Base-by-base conservation (phyloP, 2,113 vertebrate genomes). In the Kryptolebias marmoratus region DNA sequence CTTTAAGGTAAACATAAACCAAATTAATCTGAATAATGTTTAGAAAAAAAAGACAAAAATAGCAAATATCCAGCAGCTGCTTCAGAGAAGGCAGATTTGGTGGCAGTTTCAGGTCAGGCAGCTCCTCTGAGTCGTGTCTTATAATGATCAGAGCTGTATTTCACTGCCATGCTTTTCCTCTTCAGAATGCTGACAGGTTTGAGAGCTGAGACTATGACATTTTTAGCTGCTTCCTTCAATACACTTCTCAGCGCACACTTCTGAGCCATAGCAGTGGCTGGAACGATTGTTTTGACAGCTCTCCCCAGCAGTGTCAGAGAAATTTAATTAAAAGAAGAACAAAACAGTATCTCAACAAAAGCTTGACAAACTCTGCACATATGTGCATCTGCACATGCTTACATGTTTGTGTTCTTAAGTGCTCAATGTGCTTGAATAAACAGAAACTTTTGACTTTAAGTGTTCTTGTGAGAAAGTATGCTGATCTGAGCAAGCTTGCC, bases 231-330 rank as follows among this genome's bases (percentile, higher is more conserved):
- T 90, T 81, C 81, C 83, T 76, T 90, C 89, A 88, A 77, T 77
- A 68, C 63, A 45, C 77, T 55, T 81, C 87, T 89, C 84, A 64
- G 55, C 16, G 39, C 67, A 49, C 79, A 81, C 85, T 91, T 89
- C 79, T 81, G 87, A 91, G 84, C 72, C 87, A 50, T 88, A 82
- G 86, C 83, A 71, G 82, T 83, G 79, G 85, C 79, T 68, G 56
- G 73, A 77, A 87, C 86, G 76, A 78, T 84, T 88, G 93, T 93
- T 92, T 88, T 94, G 91, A 93, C 93, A 93, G 88, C 75, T 85
- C 83, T 81, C 83, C 82, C 68, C 87, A 79, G 73, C 81, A 79
- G 81, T 73, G 89, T 80, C 88, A 81, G 80, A 71, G 72, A 84
- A 89, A 88, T 72, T 86, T 81, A 76, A 79, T 69, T 54, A 68